Percentiles rank a stretch among this genome's conserved stretches.
Evolutionary conservation across 2,797 vertebrate species (phyloP).

Genomic region (Tiaroga cobitis): DNA sequence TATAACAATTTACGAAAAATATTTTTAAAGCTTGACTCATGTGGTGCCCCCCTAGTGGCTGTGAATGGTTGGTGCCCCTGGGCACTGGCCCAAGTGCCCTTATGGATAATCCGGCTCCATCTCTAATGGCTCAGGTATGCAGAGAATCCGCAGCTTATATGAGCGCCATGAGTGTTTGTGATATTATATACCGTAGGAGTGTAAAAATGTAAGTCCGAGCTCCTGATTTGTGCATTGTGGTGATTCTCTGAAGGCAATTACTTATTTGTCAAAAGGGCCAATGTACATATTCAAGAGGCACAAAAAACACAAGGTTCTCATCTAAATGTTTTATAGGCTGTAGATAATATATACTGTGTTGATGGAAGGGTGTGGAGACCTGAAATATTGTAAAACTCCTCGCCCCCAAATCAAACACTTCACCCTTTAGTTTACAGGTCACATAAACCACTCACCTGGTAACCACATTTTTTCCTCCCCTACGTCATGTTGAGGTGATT

Average conservation of each 20-base stretch:
- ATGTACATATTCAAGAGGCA: conserved; percentile 16
- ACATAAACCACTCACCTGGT: conserved; percentile 4
- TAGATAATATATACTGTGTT: conserved; percentile 57
- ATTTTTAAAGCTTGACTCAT: too few relatives aligned
- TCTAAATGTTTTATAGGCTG: conserved; percentile 38
- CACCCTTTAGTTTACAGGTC: neutral
- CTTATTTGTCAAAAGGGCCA: neutral
- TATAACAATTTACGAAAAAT: too few relatives aligned
- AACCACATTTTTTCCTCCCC: conserved; percentile 13
- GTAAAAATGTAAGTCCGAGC: neutral
- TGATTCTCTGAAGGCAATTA: neutral
- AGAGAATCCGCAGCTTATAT: neutral
- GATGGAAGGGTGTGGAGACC: conserved; percentile 43
- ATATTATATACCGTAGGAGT: neutral
- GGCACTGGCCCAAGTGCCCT: too few relatives aligned
- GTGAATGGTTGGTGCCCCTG: too few relatives aligned
- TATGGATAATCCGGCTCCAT: too few relatives aligned
- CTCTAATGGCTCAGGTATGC: neutral
- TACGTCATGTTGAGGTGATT: conserved; percentile 17
- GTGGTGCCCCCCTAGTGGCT: too few relatives aligned
- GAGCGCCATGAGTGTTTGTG: neutral
- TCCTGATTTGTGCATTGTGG: neutral
- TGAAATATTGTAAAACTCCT: conserved; percentile 57
- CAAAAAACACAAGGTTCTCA: conserved; percentile 44
- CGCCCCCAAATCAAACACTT: conserved; percentile 75